These are phyloP conservation scores for Syndactyla subalaris DNA, from an alignment of 2,797 vertebrate species.

Conservation along the genomic window DNA sequence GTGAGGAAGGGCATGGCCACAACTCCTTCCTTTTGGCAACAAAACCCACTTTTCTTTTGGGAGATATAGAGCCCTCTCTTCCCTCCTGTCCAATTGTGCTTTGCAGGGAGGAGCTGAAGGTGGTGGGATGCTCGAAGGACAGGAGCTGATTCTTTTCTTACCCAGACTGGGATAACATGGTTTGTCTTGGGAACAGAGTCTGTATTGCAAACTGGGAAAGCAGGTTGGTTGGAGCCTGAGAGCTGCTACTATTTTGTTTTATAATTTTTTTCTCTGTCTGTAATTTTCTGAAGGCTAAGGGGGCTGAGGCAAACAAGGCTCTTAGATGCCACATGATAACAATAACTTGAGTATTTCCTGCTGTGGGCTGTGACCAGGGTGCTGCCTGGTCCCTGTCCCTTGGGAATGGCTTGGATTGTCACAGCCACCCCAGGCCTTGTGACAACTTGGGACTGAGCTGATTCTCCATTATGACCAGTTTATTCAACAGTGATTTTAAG, in stretches of 20 bases:
- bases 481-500: background rate
- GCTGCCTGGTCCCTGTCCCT: background rate
- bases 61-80: background rate
- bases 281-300: background rate
- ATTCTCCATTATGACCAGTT: background rate
- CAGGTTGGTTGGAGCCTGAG: background rate
- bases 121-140: background rate
- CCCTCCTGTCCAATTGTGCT: accelerated
- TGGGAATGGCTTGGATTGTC: background rate
- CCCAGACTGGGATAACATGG: accelerated
- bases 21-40: background rate
- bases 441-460: background rate
- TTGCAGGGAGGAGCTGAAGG: background rate
- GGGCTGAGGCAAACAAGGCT: background rate
- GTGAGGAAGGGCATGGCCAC: background rate
- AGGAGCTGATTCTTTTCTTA: background rate
- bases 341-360: background rate
- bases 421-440: background rate
- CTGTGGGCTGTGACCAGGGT: background rate
- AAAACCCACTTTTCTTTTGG: background rate
- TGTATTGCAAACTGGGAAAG: background rate
- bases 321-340: background rate
- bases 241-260: background rate
- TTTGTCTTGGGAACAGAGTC: background rate
- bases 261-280: background rate